Evolutionary conservation across 2,888 invertebrate species (phyloP).

Genomic region (Ophion ventricosus): DNA sequence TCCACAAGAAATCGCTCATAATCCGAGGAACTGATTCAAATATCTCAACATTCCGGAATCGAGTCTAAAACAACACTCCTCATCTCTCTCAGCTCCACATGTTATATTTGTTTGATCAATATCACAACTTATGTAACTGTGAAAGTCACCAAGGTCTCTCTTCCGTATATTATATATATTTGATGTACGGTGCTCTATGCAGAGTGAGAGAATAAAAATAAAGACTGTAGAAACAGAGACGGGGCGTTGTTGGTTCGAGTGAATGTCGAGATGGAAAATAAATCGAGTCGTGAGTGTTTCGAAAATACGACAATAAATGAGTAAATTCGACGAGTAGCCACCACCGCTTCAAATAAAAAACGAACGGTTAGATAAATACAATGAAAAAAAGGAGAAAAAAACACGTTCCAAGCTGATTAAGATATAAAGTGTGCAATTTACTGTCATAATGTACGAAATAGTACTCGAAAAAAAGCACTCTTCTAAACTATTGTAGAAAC

Average conservation of each 20-base stretch:
- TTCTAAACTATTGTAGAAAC: constrained; percentile 49
- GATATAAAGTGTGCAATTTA: constrained; percentile 32
- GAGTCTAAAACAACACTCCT: constrained; percentile 46
- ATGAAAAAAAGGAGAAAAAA: constrained; percentile 44
- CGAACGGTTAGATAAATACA: constrained; percentile 39
- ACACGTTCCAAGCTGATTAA: constrained; percentile 56
- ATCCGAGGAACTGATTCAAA: constrained; percentile 25
- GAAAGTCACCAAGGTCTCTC: constrained; percentile 64
- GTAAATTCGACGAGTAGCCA: constrained; percentile 64
- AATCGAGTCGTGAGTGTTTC: constrained; percentile 39
- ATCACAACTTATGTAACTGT: constrained; percentile 73
- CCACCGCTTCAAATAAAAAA: constrained; percentile 66
- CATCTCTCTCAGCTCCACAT: constrained; percentile 68
- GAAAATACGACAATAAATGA: constrained; percentile 32
- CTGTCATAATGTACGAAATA: constrained; percentile 21
- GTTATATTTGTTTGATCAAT: constrained; percentile 80
- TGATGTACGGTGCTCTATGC: constrained; percentile 39
- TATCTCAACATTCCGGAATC: constrained; percentile 55
- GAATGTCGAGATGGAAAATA: constrained; percentile 15
- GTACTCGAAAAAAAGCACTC: constrained; percentile 45
- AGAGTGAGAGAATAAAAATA: constrained; percentile 44
- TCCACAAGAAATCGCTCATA: constrained; percentile 68
- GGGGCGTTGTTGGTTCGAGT: constrained; percentile 9
- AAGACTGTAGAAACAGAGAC: constrained; percentile 36
- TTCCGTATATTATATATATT: constrained; percentile 38